Evolutionary conservation across 2,113 vertebrate genomes (phyloP).

Genomic region (Echinops telfairi): DNA sequence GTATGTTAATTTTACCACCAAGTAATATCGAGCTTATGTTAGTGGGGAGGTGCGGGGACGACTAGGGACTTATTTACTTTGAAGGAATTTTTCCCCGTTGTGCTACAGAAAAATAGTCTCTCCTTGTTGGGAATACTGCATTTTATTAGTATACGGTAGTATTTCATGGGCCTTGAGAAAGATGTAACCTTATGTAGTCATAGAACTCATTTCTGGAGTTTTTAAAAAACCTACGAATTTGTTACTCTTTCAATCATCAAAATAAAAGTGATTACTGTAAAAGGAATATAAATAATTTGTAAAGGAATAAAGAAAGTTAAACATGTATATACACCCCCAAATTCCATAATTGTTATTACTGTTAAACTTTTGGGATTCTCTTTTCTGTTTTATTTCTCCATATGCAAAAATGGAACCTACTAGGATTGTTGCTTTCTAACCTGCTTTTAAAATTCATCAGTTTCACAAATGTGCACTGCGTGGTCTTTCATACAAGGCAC

Average conservation of each 20-base stretch:
- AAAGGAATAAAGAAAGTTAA: constrained; percentile 40
- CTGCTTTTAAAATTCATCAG: constrained; percentile 29
- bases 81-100: neutral
- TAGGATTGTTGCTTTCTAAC: constrained; percentile 17
- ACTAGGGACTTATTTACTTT: neutral
- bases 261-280: neutral
- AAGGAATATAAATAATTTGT: neutral
- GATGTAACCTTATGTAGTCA: constrained; percentile 1
- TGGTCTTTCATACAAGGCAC: constrained; percentile 27
- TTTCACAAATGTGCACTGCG: constrained; percentile 50
- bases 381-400: neutral
- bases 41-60: neutral
- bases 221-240: neutral
- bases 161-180: constrained; percentile 38
- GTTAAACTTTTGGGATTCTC: neutral
- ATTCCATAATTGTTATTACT: neutral
- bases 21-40: neutral
- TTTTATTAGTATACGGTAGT: neutral
- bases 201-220: constrained; percentile 11
- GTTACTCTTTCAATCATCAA: constrained; percentile 20
- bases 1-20: neutral
- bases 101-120: neutral
- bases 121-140: constrained; percentile 31
- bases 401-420: neutral
- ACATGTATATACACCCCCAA: neutral